Percentiles rank a stretch among this genome's conserved stretches.
These are phyloP conservation scores for Pachymerium ferrugineum DNA, from an alignment of 2,888 invertebrate species.

Conservation along the genomic window DNA sequence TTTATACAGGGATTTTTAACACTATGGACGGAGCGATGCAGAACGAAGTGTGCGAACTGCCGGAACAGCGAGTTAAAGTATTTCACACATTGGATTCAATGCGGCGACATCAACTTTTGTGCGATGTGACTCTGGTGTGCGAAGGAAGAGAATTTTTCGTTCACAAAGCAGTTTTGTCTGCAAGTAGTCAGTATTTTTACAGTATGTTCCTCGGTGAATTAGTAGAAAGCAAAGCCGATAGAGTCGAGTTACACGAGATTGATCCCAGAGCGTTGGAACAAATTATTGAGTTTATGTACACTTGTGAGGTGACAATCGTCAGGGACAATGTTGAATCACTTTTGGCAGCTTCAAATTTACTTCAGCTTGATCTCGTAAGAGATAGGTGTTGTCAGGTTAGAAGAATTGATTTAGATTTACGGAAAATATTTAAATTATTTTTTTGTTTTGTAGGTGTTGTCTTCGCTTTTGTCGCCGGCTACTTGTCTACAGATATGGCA, in stretches of 20 bases:
- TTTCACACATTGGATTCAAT: conserved; percentile 32
- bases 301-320: conserved; percentile 39
- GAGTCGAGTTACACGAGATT: conserved; percentile 40
- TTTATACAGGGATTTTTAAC: background rate
- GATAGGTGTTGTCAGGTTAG: conserved; percentile 32
- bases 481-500: conserved; percentile 36
- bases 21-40: background rate
- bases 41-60: conserved; percentile 2
- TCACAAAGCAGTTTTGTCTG: conserved; percentile 34
- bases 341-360: conserved; percentile 34
- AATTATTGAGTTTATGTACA: conserved; percentile 51
- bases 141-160: conserved; percentile 32
- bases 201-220: conserved; percentile 36
- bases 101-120: conserved; percentile 30
- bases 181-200: conserved; percentile 36
- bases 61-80: conserved; percentile 28
- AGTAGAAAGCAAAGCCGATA: conserved; percentile 34
- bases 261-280: conserved; percentile 45
- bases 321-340: conserved; percentile 36
- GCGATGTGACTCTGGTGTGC: conserved; percentile 35
- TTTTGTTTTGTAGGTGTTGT: conserved; percentile 31
- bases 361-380: conserved; percentile 34
- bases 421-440: background rate
- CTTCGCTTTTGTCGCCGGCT: conserved; percentile 31
- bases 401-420: background rate